Conservation (phyloP, 2,888 invertebrate genomes). For the Tipula lateralis region DNA sequence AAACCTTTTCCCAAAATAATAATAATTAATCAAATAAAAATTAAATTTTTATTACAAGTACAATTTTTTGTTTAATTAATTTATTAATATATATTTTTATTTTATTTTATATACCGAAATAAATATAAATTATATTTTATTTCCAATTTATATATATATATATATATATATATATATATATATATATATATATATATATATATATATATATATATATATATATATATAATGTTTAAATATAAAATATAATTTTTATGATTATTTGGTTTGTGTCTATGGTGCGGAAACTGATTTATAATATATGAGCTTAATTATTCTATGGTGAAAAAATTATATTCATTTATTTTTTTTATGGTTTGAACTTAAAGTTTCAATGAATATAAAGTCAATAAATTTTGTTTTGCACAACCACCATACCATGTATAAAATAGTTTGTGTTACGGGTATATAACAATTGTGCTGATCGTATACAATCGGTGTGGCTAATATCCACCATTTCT, state of each 20-base stretch:
- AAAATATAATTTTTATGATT: neutral
- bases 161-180: too few species aligned
- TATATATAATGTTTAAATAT: too few species aligned
- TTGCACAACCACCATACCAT: neutral
- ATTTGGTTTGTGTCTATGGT: neutral
- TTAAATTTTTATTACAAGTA: neutral
- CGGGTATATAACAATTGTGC: neutral
- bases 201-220: too few species aligned
- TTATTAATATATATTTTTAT: neutral
- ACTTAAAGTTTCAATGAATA: neutral
- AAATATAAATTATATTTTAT: neutral
- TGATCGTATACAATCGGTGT: neutral
- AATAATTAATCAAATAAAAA: neutral
- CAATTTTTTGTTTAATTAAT: neutral
- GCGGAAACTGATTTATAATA: constrained; percentile 19
- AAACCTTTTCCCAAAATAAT: neutral
- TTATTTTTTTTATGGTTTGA: neutral
- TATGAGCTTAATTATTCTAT: neutral
- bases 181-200: too few species aligned
- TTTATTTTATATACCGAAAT: neutral
- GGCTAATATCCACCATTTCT: neutral
- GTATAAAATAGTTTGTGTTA: neutral
- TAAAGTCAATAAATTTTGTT: neutral
- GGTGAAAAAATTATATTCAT: neutral
- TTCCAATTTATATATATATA: neutral